Evolutionary conservation across 1,140 invertebrate species (phyloP).

Genomic region (Melitaea cinxia): DNA sequence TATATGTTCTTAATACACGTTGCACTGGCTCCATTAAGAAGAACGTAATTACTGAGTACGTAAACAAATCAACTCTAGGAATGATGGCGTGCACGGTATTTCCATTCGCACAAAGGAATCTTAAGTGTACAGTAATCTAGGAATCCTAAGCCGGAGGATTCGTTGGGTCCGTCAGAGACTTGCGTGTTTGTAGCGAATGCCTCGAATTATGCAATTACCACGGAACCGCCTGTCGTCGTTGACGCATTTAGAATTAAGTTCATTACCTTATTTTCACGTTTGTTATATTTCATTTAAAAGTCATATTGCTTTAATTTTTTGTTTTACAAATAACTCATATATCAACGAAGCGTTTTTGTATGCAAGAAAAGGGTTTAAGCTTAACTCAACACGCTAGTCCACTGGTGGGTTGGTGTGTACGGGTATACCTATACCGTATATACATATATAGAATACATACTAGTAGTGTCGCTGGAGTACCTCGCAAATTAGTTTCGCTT

Average conservation of each 20-base stretch:
- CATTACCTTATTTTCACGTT: conserved; percentile 18
- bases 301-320: neutral
- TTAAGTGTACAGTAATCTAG: conserved; percentile 66
- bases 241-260: conserved; percentile 27
- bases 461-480: no score
- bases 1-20: conserved; percentile 21
- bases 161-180: conserved; percentile 39
- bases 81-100: conserved; percentile 48
- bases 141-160: conserved; percentile 53
- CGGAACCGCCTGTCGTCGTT: conserved; percentile 6
- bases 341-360: no score
- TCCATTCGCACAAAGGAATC: conserved; percentile 58
- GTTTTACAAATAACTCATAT: no score
- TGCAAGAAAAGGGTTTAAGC: no score
- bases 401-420: no score
- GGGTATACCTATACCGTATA: no score
- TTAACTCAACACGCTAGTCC: no score
- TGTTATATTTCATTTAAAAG: conserved; percentile 1
- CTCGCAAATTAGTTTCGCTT: no score
- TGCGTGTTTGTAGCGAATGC: conserved; percentile 41
- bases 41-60: conserved; percentile 57
- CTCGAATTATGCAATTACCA: conserved; percentile 41
- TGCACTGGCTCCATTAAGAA: conserved; percentile 53
- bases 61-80: conserved; percentile 63
- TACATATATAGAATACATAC: no score